Percentiles rank a stretch among this genome's conserved stretches.
These are phyloP conservation scores for Labia minor DNA, from an alignment of 2,888 invertebrate species.

Conservation along the genomic window DNA sequence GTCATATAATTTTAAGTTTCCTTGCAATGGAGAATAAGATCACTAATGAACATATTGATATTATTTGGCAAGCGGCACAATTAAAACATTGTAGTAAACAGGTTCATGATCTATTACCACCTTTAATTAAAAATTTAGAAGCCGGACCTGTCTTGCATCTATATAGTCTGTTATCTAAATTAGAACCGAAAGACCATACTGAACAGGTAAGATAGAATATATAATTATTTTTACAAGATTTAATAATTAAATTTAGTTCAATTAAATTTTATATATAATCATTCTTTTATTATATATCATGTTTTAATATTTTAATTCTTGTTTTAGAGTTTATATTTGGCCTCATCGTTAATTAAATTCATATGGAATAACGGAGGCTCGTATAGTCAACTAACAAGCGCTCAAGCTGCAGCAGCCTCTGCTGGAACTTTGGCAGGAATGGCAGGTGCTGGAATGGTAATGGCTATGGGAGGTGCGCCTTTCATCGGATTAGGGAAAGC, in stretches of 20 bases:
- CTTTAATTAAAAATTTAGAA: conserved; percentile 80
- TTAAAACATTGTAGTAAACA: conserved; percentile 90
- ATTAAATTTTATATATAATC: conserved; percentile 1
- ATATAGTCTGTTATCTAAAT: conserved; percentile 70
- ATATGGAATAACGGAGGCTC: conserved; percentile 64
- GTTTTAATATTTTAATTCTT: too few relatives aligned
- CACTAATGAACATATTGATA: conserved; percentile 79
- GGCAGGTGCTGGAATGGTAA: conserved; percentile 35
- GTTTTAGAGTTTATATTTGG: conserved; percentile 70
- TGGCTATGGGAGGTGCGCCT: conserved; percentile 31
- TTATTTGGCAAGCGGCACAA: conserved; percentile 91
- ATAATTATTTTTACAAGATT: too few relatives aligned
- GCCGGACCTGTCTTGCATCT: conserved; percentile 80
- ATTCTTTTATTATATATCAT: too few relatives aligned
- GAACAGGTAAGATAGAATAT: conserved; percentile 65
- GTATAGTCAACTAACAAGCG: conserved; percentile 25
- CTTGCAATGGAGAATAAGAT: conserved; percentile 85
- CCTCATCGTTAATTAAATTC: conserved; percentile 79
- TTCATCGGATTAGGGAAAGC: conserved; percentile 26
- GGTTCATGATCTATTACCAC: conserved; percentile 80
- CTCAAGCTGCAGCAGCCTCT: conserved; percentile 31
- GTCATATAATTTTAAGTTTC: conserved; percentile 85
- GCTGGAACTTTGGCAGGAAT: conserved; percentile 35
- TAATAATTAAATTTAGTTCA: too few relatives aligned
- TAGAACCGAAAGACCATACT: conserved; percentile 85